phyloP scores from a whole-genome alignment of 1,140 invertebrate genomes.

The Limonius californicus region DNA sequence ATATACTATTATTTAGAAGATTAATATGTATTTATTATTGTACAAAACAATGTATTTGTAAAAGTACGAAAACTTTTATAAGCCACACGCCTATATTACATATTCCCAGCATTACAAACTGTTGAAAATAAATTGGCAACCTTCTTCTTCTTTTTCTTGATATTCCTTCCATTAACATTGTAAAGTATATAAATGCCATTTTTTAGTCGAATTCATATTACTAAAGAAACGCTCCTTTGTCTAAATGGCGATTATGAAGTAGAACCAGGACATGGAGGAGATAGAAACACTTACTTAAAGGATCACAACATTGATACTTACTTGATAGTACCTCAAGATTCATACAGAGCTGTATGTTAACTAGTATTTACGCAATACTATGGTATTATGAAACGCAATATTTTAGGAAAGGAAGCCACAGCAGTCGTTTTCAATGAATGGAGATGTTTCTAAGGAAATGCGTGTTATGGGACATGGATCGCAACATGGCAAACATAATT shows the following conservation, averaged over 20 bases:
- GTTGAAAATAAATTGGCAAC: too few relatives aligned
- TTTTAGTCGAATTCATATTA: conserved; percentile 88
- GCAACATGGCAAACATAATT: conserved; percentile 61
- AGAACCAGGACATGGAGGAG: conserved; percentile 79
- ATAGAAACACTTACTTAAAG: conserved; percentile 81
- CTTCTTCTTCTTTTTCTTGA: too few relatives aligned
- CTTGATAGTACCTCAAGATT: conserved; percentile 72
- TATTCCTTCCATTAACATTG: too few relatives aligned
- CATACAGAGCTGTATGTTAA: conserved; percentile 62
- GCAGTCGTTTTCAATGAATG: conserved; percentile 62
- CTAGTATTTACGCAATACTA: too few relatives aligned
- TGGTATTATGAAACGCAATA: not conserved
- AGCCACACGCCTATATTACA: too few relatives aligned
- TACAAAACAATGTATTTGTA: too few relatives aligned
- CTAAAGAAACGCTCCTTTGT: conserved; percentile 81
- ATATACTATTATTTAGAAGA: too few relatives aligned
- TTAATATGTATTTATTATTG: too few relatives aligned
- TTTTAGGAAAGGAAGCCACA: conserved; percentile 54
- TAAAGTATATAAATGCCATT: conserved; percentile 10
- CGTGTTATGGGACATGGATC: conserved; percentile 81
- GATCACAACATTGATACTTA: conserved; percentile 92
- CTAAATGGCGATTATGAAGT: conserved; percentile 86
- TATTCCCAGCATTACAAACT: too few relatives aligned
- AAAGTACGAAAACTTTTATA: too few relatives aligned
- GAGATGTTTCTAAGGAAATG: conserved; percentile 81